These are phyloP conservation scores for Chauna torquata DNA, from an alignment of 2,113 vertebrate species.

Conservation along the genomic window DNA sequence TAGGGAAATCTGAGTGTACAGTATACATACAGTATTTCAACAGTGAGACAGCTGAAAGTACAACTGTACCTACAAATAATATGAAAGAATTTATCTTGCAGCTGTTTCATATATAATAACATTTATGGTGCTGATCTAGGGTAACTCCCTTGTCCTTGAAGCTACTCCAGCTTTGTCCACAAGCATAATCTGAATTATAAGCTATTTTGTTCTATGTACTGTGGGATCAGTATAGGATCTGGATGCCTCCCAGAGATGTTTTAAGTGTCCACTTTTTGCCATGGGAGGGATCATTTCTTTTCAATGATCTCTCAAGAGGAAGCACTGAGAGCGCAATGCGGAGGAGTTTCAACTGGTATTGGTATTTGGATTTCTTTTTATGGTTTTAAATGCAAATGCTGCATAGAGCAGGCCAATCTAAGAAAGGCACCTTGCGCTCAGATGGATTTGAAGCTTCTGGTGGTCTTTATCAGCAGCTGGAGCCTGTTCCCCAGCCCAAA, in stretches of 20 bases:
- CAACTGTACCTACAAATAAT: constrained; percentile 35
- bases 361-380: neutral
- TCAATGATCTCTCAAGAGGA: neutral
- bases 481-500: neutral
- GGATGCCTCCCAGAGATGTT: constrained; percentile 17
- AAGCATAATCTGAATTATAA: constrained; percentile 33
- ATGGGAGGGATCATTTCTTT: constrained; percentile 3
- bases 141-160: constrained; percentile 39
- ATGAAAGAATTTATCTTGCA: constrained; percentile 38
- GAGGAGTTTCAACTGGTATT: neutral
- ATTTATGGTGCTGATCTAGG: neutral
- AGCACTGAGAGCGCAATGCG: neutral
- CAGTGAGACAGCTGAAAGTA: constrained; percentile 29
- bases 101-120: constrained; percentile 48
- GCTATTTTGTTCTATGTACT: constrained; percentile 26
- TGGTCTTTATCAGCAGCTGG: neutral
- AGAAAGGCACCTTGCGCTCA: neutral
- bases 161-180: constrained; percentile 17
- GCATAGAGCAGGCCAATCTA: neutral
- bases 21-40: neutral
- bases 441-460: neutral
- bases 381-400: neutral
- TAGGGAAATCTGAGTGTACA: neutral
- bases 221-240: neutral
- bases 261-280: neutral